phyloP scores from a whole-genome alignment of 1,140 invertebrate species.

The Danaus melanippus region DNA sequence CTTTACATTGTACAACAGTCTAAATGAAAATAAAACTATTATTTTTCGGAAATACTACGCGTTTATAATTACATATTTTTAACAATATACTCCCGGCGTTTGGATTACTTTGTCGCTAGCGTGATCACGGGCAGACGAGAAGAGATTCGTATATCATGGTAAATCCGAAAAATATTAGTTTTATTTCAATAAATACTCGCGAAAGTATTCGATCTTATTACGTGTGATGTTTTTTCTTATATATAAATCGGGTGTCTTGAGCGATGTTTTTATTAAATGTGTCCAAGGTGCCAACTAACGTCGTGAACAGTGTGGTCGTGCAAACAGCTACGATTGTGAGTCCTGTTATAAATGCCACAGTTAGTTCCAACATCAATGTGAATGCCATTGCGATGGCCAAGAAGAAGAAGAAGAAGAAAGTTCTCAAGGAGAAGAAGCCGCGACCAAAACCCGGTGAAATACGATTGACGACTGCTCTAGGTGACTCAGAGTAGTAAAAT shows the following conservation, averaged over 20 bases:
- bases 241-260: constrained; percentile 6
- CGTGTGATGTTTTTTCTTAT: neutral
- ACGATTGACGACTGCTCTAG: constrained; percentile 82
- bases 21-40: no score
- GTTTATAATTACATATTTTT: no score
- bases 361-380: constrained; percentile 49
- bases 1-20: no score
- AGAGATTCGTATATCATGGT: no score
- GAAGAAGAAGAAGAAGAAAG: constrained; percentile 89
- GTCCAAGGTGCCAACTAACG: constrained; percentile 45
- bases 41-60: no score
- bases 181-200: no score
- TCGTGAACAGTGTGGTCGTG: constrained; percentile 70
- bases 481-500: constrained; percentile 23
- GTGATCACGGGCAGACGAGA: no score
- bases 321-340: constrained; percentile 74
- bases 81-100: no score
- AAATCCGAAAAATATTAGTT: no score
- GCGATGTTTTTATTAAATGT: neutral
- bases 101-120: no score
- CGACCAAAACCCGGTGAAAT: constrained; percentile 87
- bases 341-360: constrained; percentile 40
- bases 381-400: constrained; percentile 71
- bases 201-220: no score
- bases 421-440: constrained; percentile 84